Base-by-base conservation (phyloP, 2,888 invertebrate species). In the Cryptocheilus praepositus region DNA sequence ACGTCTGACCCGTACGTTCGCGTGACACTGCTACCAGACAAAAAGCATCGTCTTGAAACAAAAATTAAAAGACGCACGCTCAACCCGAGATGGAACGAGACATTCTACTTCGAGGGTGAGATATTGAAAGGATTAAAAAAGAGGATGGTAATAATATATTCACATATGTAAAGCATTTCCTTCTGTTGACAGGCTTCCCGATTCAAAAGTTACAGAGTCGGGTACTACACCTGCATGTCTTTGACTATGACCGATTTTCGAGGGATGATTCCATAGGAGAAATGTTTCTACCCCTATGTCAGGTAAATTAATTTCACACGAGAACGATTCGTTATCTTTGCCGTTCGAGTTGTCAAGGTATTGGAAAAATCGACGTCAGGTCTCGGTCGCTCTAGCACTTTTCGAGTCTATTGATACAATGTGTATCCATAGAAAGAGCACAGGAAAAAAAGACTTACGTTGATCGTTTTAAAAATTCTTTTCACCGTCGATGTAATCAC, bases 201-300 rank as follows among this genome's bases (percentile, higher is more conserved):
- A 96, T 96, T 81, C 96, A 97, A 90, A 97, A 97, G 89, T 91
- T 97, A 65, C 96, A 97, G 87, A 96, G 95, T 80, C 92, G 97
- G 88, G 96, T 97, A 36, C 91, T 97, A 36, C 97, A 97, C 89
- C 92, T 97, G 59, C 97, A 97, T 89, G 97, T 97, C 61, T 97
- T 97, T 89, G 97, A 97, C 89, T 97, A 97, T 90, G 97, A 97
- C 89, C 93, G 97, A 82, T 97, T 97, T 90, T 97, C 97, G 56
- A 92, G 97, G 82, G 97, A 97, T 88, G 97, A 97, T 88, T 96
- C 97, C 56, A 97, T 97, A 83, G 97, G 97, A 3, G 97, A 97
- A 89, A 95, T 97, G 76, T 97, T 96, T 89, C 90, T 97, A 83
- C 97, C 97, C 5, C 91, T 97, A 7, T 96, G 96, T 88, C 96